Evolutionary conservation across 1,140 invertebrate species (phyloP), one percentile per base, ranked within the genome.

Genomic region (Platorchestia sp.): DNA sequence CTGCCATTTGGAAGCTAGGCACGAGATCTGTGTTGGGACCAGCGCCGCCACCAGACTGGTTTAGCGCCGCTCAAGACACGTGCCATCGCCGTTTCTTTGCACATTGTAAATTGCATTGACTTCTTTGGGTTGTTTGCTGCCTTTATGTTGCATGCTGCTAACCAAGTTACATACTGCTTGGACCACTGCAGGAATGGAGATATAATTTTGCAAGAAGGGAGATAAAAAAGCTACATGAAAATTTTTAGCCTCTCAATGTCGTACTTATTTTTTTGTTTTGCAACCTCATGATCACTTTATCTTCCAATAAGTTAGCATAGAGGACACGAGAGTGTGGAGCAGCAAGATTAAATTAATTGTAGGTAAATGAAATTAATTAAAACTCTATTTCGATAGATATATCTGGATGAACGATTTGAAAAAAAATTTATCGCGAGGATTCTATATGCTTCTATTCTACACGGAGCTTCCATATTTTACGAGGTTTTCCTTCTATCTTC

Each of bases 11-110:
- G 87, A 41, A 75, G 87, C 87, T 86, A 7, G 41, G 87, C 87
- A 89, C 87, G 87, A 89, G 87, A 41, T 0, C 14, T 44, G 43
- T 42, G 87, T 89, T 42, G n/a, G 87, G 87, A 16, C 87, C 87
- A 41, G 36, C 36, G 86, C 86, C 7, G 86, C 86, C 36, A 40
- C 7, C 86, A 89, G 87, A 89, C 87, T 89, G 87, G 87, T 89
- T 89, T 89, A 44, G 87, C 87, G 87, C 87, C 41, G 14, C 87
- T 89, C 41, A 44, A 89, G 87, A 89, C 87, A 89, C 87, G 87
- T 89, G 87, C 87, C 87, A 89, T 89, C 87, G n/a, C 87, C 43
- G 87, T 89, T 89, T 89, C 87, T 89, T 89, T 89, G 87, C 87
- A 89, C 87, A 42, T 89, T 89, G 87, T 41, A 89, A 89, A 89